Evolutionary conservation across 2,797 vertebrate species (phyloP).

Genomic region (Hoplostethus mediterraneus): DNA sequence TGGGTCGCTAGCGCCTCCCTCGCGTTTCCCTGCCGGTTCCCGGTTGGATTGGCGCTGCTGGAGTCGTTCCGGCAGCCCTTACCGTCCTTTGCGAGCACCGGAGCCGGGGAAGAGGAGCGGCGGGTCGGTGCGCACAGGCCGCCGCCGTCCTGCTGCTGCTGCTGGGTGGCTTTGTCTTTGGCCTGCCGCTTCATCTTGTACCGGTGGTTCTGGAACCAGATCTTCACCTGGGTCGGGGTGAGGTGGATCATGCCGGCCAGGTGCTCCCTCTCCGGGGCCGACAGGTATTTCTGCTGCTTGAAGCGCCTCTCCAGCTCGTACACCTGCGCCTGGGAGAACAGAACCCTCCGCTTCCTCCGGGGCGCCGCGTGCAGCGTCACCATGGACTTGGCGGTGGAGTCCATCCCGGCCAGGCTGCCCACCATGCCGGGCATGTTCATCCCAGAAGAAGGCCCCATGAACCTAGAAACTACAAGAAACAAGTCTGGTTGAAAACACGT

Average conservation of each 20-base stretch:
- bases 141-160: constrained; percentile 80
- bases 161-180: constrained; percentile 90
- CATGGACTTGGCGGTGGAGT: constrained; percentile 84
- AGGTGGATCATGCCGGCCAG: constrained; percentile 93
- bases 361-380: constrained; percentile 88
- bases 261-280: constrained; percentile 94
- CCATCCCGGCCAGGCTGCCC: constrained; percentile 89
- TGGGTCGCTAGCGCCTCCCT: constrained; percentile 21
- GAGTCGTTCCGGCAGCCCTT: constrained; percentile 87
- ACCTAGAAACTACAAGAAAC: constrained; percentile 88
- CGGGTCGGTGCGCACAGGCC: constrained; percentile 83
- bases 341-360: constrained; percentile 90
- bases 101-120: constrained; percentile 85
- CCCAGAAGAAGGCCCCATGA: constrained; percentile 90
- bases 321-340: constrained; percentile 95
- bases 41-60: constrained; percentile 67
- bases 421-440: constrained; percentile 91
- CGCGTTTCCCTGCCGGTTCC: constrained; percentile 42
- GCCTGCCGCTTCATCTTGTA: constrained; percentile 96
- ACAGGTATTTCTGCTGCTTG: constrained; percentile 94
- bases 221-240: constrained; percentile 96
- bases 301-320: constrained; percentile 94
- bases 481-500: background rate
- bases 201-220: constrained; percentile 98
- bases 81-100: constrained; percentile 84